phyloP scores from a whole-genome alignment of 2,888 invertebrate species.

The Eurytoma californica region DNA sequence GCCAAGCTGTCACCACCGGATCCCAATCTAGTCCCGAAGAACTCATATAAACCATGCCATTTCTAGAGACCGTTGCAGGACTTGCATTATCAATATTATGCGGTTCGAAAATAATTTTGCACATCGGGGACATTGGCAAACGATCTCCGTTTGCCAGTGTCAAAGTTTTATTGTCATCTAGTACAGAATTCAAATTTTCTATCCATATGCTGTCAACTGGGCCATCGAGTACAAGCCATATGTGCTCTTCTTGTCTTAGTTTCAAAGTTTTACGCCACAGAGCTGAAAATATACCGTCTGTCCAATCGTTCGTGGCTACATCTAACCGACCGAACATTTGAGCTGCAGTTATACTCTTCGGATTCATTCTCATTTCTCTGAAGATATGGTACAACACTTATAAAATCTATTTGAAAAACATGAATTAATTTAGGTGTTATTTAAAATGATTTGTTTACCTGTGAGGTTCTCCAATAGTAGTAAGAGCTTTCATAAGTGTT shows the following conservation, averaged over 20 bases:
- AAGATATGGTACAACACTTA: background rate
- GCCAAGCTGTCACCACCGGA: conserved; percentile 91
- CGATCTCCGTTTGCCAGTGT: conserved; percentile 97
- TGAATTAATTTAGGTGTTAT: background rate
- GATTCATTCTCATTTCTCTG: conserved; percentile 98
- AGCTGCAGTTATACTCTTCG: conserved; percentile 96
- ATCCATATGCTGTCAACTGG: conserved; percentile 99
- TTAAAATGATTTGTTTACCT: conserved; percentile 76
- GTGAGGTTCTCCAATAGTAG: conserved; percentile 89
- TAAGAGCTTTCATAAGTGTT: conserved; percentile 91
- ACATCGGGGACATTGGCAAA: conserved; percentile 93
- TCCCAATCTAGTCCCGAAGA: conserved; percentile 95
- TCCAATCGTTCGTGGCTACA: conserved; percentile 99
- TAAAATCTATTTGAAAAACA: conserved; percentile 3
- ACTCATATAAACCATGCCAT: conserved; percentile 98
- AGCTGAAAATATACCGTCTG: conserved; percentile 97
- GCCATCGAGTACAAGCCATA: conserved; percentile 96
- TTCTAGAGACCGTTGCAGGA: conserved; percentile 96
- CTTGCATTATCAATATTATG: conserved; percentile 98
- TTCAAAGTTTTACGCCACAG: conserved; percentile 96
- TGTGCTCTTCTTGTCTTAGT: conserved; percentile 88
- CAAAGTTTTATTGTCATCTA: conserved; percentile 96
- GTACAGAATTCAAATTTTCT: conserved; percentile 96
- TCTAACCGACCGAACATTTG: conserved; percentile 98
- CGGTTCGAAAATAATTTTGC: conserved; percentile 97